Evolutionary conservation across 1,140 invertebrate genomes (phyloP).

Genomic region (Lepidurus packardi): DNA sequence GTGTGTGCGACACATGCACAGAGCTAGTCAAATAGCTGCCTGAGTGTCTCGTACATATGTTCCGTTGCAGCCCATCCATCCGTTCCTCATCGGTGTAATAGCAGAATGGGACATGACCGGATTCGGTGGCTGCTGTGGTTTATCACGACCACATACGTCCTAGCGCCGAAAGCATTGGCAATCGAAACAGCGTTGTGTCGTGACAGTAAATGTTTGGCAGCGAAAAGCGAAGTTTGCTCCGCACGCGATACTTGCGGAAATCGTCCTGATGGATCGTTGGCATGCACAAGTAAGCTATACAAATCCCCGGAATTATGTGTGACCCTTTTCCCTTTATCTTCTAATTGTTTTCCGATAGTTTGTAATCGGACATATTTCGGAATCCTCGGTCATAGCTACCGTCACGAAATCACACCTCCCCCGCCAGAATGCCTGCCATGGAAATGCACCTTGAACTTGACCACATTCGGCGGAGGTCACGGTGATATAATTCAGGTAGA

Average conservation of each 20-base stretch:
- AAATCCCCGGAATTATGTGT: neutral
- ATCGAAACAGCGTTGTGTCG: neutral
- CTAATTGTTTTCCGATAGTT: neutral
- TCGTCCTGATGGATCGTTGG: neutral
- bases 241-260: constrained; percentile 1
- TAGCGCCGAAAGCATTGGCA: neutral
- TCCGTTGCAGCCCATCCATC: neutral
- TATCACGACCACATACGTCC: neutral
- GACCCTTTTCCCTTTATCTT: neutral
- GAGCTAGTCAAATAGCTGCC: neutral
- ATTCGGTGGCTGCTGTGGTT: neutral
- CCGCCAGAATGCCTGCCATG: neutral
- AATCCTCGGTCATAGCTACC: neutral
- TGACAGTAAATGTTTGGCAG: neutral
- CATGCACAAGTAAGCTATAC: neutral
- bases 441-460: neutral
- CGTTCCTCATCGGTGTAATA: neutral
- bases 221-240: constrained; percentile 3
- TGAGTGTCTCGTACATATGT: neutral
- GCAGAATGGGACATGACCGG: constrained; percentile 9
- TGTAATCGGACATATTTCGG: neutral
- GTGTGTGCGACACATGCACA: neutral
- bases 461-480: neutral
- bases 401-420: constrained; percentile 7
- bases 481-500: neutral